Evolutionary conservation across 2,797 vertebrate genomes (phyloP).

Genomic region (Sebastiscus albofasciatus): DNA sequence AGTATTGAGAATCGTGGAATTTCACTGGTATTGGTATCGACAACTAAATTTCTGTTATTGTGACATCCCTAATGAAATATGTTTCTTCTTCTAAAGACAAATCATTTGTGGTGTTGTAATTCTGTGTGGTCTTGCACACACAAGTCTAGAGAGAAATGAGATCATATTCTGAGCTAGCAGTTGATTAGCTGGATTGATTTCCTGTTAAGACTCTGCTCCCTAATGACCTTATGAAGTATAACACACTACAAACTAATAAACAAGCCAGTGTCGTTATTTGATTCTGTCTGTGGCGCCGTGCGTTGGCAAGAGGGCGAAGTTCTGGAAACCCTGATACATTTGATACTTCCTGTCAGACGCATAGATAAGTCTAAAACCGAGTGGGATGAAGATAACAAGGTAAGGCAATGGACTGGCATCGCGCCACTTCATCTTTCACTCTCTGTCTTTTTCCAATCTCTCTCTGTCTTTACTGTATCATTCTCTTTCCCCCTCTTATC

Average conservation of each 20-base stretch:
- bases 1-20: too few relatives aligned
- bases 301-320: constrained; percentile 13
- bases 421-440: constrained; percentile 53
- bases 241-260: constrained; percentile 33
- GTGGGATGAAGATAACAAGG: constrained; percentile 66
- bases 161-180: constrained; percentile 26
- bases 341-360: constrained; percentile 45
- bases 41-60: too few relatives aligned
- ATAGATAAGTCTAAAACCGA: constrained; percentile 51
- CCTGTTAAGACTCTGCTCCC: constrained; percentile 14
- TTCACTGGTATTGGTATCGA: too few relatives aligned
- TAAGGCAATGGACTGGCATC: constrained; percentile 52
- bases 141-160: constrained; percentile 1
- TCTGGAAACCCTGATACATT: constrained; percentile 25
- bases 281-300: constrained; percentile 2
- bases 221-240: constrained; percentile 31
- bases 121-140: neutral
- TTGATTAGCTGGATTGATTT: constrained; percentile 50
- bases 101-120: neutral
- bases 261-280: constrained; percentile 15
- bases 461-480: constrained; percentile 62
- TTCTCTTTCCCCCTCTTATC: constrained; percentile 59
- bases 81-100: neutral
- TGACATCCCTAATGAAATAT: too few relatives aligned
- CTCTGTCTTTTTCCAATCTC: constrained; percentile 48